These are phyloP conservation scores for Pseudococcus jackbeardsleyi DNA, from an alignment of 2,888 invertebrate genomes.

Conservation along the genomic window DNA sequence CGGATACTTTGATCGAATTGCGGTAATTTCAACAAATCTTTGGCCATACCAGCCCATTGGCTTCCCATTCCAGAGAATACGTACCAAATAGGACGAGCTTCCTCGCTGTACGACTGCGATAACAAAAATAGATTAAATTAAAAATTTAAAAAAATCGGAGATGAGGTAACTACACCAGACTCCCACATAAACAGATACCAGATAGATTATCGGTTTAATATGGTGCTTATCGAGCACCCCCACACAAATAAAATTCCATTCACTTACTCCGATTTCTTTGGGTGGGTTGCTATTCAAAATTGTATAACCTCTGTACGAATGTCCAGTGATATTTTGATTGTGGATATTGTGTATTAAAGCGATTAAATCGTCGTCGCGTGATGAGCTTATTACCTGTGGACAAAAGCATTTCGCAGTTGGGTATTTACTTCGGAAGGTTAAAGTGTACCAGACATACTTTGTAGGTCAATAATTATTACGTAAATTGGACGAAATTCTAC, in stretches of 20 bases:
- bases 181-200: too few species aligned
- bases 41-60: slow-evolving; percentile 97
- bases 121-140: not conserved
- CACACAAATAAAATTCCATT: too few species aligned
- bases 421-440: too few species aligned
- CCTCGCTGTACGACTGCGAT: slow-evolving; percentile 18
- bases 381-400: slow-evolving; percentile 72
- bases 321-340: slow-evolving; percentile 79
- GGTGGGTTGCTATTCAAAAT: slow-evolving; percentile 75
- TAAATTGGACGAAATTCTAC: not conserved
- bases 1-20: slow-evolving; percentile 82
- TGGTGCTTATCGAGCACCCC: too few species aligned
- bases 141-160: too few species aligned
- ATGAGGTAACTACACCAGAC: too few species aligned
- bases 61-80: slow-evolving; percentile 98
- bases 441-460: too few species aligned
- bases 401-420: too few species aligned
- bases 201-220: too few species aligned
- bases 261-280: slow-evolving; percentile 73
- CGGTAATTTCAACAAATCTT: slow-evolving; percentile 85
- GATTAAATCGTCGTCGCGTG: slow-evolving; percentile 81
- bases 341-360: slow-evolving; percentile 84
- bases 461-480: too few species aligned
- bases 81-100: slow-evolving; percentile 86
- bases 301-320: slow-evolving; percentile 85